Conservation (phyloP, 2,113 vertebrate genomes). For the Chaetorhynchus papuensis region DNA sequence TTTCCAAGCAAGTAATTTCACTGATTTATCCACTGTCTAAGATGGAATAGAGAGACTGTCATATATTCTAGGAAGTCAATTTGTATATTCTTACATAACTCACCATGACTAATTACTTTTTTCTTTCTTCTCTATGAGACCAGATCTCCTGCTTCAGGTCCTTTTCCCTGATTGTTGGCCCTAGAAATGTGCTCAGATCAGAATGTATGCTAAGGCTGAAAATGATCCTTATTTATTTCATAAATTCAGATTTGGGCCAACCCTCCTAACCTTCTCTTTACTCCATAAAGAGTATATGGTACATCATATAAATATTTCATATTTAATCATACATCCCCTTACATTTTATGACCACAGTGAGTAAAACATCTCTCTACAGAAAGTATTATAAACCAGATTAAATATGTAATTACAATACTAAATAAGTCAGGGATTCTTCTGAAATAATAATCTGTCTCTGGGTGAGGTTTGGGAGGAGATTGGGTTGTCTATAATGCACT, state of each 20-base stretch:
- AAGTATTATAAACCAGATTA: not conserved
- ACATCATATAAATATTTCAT: not conserved
- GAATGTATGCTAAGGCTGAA: not conserved
- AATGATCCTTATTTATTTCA: not conserved
- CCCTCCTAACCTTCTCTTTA: not conserved
- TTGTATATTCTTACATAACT: not conserved
- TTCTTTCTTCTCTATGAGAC: not conserved
- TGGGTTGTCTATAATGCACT: not conserved
- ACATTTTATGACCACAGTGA: not conserved
- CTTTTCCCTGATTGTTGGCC: not conserved
- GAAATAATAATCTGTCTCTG: not conserved
- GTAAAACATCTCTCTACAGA: not conserved
- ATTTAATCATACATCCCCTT: not conserved
- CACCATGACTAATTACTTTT: not conserved
- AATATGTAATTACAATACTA: not conserved
- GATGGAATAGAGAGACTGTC: not conserved
- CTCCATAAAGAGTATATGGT: not conserved
- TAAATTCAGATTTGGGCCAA: not conserved
- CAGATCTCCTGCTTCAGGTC: not conserved
- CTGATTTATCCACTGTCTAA: not conserved
- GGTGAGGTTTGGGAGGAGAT: not conserved
- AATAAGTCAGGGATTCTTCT: not conserved
- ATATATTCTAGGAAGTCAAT: not conserved
- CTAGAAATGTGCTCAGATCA: not conserved
- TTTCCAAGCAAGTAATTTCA: not conserved